Evolutionary conservation across 2,888 invertebrate genomes (phyloP).

Genomic region (Ormia ochracea): DNA sequence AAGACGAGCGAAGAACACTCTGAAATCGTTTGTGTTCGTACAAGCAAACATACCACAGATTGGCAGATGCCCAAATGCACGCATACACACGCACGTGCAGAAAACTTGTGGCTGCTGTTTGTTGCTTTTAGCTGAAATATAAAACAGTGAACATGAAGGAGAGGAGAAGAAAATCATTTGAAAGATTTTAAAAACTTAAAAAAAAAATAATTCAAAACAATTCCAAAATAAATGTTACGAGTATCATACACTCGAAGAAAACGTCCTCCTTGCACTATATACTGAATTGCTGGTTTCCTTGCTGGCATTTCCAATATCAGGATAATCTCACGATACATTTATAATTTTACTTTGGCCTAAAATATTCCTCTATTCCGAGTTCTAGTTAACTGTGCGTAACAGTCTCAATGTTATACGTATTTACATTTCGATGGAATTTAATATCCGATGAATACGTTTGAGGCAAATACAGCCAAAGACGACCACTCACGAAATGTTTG

Average conservation of each 20-base stretch:
- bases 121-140: conserved; percentile 25
- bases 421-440: too few species aligned
- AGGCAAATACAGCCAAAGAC: too few species aligned
- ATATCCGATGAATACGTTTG: too few species aligned
- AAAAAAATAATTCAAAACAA: conserved; percentile 8
- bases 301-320: too few species aligned
- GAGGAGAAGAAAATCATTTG: conserved; percentile 9
- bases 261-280: too few species aligned
- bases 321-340: too few species aligned
- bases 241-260: conserved; percentile 30
- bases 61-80: not conserved
- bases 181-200: conserved; percentile 43
- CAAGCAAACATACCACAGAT: not conserved
- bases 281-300: too few species aligned
- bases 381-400: too few species aligned
- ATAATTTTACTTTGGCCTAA: too few species aligned
- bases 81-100: not conserved
- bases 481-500: too few species aligned
- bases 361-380: too few species aligned
- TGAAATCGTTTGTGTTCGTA: conserved; percentile 16
- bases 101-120: not conserved
- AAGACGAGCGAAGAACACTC: conserved; percentile 36
- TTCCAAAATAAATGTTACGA: not conserved
- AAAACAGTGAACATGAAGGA: conserved; percentile 43
- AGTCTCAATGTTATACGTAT: too few species aligned